Evolutionary conservation across 1,140 invertebrate genomes (phyloP), one percentile per base, ranked within the genome.

Genomic region (Bombus pascuorum): DNA sequence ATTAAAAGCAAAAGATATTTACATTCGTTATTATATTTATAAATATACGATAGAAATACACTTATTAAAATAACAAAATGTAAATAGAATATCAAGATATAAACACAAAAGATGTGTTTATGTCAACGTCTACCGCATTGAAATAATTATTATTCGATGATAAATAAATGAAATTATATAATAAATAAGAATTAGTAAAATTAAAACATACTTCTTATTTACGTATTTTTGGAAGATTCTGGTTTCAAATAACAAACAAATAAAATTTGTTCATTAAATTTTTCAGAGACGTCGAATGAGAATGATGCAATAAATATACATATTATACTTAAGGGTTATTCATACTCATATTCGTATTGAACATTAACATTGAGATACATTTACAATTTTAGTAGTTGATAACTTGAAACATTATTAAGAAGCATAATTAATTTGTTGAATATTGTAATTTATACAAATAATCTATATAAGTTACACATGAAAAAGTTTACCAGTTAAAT

Each of bases 161-260:
- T 34, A 28, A n/a, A 1, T 62, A 72, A 32, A n/a, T 32, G 44
- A 59, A n/a, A 57, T 18, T 81, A 71, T 15, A 62, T 44, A 4
- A 44, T 28, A 59, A 72, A 66, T 47, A 34, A 80, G 3, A n/a
- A 62, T 71, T 22, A 34, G 12, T 18, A 13, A 4, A 28, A 73
- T 81, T 59, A 62, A 42, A 62, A 59, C 34, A 39, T 28, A n/a
- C 42, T 59, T 28, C 47, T 65, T 82, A 66, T 75, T 66, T 75
- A 82, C 32, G 57, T 75, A 25, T 32, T 75, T 47, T 32, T 1
- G 28, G 18, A 37, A 66, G 75, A 66, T 44, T 47, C 65, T 75
- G 2, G 18, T 82, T 59, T 75, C 4, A 13, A 82, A 75, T 25
- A 65, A 81, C 22, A 62, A 32, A 15, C 28, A 65, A 47, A 76